Percentiles rank a stretch among this genome's conserved stretches.
These are phyloP conservation scores for Microctonus brassicae DNA, from an alignment of 2,888 invertebrate species.

Conservation along the genomic window DNA sequence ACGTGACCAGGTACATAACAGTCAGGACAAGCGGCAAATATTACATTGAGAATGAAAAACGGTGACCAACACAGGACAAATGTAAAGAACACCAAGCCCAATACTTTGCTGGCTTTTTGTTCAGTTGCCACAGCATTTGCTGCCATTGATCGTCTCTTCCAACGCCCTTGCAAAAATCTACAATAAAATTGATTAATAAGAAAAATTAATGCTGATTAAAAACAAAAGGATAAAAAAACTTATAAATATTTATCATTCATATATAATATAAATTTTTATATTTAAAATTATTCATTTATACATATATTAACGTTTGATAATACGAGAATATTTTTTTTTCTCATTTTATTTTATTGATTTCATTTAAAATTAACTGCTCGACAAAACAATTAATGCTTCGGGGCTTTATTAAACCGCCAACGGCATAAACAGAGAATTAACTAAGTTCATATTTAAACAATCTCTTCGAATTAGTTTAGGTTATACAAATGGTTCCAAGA, in stretches of 20 bases:
- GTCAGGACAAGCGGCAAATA: constrained; percentile 86
- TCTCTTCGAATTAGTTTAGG: background rate
- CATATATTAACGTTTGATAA: background rate
- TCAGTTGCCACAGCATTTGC: constrained; percentile 90
- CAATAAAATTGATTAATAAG: background rate
- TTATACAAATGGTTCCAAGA: background rate
- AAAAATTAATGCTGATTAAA: background rate
- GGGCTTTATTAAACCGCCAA: background rate
- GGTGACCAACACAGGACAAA: constrained; percentile 95
- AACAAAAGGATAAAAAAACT: too few relatives aligned
- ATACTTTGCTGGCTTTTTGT: constrained; percentile 94
- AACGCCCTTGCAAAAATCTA: constrained; percentile 79
- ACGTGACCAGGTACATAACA: constrained; percentile 83
- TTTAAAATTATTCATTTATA: background rate
- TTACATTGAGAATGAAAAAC: constrained; percentile 89
- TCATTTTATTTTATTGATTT: background rate
- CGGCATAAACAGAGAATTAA: background rate
- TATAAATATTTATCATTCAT: too few relatives aligned
- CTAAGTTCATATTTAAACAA: background rate
- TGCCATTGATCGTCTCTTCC: constrained; percentile 79
- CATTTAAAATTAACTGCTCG: background rate
- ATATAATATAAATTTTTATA: background rate
- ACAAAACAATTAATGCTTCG: background rate
- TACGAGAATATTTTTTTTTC: too few relatives aligned
- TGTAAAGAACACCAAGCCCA: constrained; percentile 92